Evolutionary conservation across 1,140 invertebrate genomes (phyloP).

Genomic region (Coelopa frigida): DNA sequence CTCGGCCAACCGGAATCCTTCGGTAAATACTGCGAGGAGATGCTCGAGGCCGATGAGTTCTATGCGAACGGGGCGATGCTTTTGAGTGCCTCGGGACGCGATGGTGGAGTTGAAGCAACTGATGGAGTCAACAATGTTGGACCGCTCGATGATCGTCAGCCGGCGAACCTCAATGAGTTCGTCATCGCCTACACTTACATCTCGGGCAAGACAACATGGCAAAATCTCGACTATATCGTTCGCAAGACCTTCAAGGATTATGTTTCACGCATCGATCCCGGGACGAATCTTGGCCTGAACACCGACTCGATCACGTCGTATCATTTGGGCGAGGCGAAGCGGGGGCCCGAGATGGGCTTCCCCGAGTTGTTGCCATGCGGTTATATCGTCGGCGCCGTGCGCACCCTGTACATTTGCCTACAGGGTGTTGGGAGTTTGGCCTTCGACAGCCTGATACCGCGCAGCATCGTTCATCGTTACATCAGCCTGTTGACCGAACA

Average conservation of each 20-base stretch:
- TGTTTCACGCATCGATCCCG: constrained; percentile 84
- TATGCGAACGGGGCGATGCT: constrained; percentile 34
- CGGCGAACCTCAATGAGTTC: constrained; percentile 52
- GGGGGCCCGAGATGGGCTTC: constrained; percentile 59
- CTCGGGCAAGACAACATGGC: constrained; percentile 91
- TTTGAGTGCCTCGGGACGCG: constrained; percentile 20
- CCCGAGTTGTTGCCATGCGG: constrained; percentile 89
- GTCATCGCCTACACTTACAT: constrained; percentile 84
- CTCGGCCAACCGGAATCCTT: constrained; percentile 74
- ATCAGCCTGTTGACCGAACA: constrained; percentile 84
- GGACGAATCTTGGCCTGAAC: constrained; percentile 82
- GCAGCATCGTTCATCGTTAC: constrained; percentile 90
- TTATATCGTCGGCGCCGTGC: constrained; percentile 82
- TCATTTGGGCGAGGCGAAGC: constrained; percentile 82
- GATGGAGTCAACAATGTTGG: constrained; percentile 47
- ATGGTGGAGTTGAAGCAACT: constrained; percentile 27
- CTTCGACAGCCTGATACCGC: constrained; percentile 94
- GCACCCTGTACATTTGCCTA: constrained; percentile 72
- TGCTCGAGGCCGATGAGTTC: constrained; percentile 51
- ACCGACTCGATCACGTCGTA: constrained; percentile 86
- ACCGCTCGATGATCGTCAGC: constrained; percentile 21
- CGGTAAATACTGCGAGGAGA: constrained; percentile 60
- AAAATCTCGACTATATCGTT: constrained; percentile 84
- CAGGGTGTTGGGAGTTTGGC: constrained; percentile 87
- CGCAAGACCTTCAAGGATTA: constrained; percentile 93